Percentiles rank a stretch among this genome's conserved stretches.
Evolutionary conservation across 2,113 vertebrate species (phyloP).

Genomic region (Chionodraco myersi): DNA sequence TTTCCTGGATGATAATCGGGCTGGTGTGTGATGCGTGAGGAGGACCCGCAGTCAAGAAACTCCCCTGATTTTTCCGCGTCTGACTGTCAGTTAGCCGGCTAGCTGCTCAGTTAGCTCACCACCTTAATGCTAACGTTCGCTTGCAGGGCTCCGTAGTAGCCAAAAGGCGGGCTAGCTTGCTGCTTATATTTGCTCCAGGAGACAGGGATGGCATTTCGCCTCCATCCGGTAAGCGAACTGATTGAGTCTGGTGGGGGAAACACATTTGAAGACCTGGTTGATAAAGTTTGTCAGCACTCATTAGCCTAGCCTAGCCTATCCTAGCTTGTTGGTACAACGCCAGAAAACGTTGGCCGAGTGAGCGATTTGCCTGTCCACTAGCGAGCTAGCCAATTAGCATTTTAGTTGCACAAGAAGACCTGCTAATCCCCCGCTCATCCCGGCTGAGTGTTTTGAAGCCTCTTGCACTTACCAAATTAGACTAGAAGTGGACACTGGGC

Average conservation of each 20-base stretch:
- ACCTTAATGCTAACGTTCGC: constrained; percentile 47
- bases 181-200: constrained; percentile 33
- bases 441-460: constrained; percentile 17
- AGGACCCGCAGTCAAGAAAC: constrained; percentile 73
- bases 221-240: constrained; percentile 56
- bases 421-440: constrained; percentile 55
- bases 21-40: constrained; percentile 69
- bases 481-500: background rate
- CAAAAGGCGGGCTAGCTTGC: constrained; percentile 27
- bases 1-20: constrained; percentile 32
- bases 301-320: constrained; percentile 71
- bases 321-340: constrained; percentile 61
- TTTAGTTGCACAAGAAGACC: constrained; percentile 54
- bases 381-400: constrained; percentile 72
- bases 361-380: constrained; percentile 53
- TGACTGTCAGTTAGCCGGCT: constrained; percentile 80
- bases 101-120: constrained; percentile 49
- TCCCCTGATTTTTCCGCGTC: constrained; percentile 78
- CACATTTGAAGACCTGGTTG: constrained; percentile 45
- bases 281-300: constrained; percentile 74
- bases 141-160: constrained; percentile 15
- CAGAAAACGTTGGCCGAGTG: constrained; percentile 56
- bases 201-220: constrained; percentile 65
- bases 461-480: background rate
- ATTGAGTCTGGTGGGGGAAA: constrained; percentile 46